These are phyloP conservation scores for Capra hircus DNA, from an alignment of 2,113 vertebrate species.

Conservation along the genomic window DNA sequence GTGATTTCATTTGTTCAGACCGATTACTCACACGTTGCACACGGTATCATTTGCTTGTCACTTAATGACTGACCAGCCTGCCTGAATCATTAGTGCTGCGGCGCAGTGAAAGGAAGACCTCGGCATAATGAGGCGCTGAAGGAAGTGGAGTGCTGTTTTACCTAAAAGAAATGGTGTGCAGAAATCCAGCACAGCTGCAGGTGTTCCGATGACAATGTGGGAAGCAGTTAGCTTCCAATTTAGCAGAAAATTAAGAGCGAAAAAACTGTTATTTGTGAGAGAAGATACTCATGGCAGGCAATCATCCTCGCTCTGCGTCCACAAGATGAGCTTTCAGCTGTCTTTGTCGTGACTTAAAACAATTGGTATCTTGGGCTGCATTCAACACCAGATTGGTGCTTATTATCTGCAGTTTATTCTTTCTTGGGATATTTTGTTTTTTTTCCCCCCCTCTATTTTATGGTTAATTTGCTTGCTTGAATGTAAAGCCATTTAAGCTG, in stretches of 20 bases:
- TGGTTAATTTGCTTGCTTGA: slow-evolving; percentile 89
- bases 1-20: slow-evolving; percentile 97
- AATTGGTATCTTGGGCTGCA: slow-evolving; percentile 89
- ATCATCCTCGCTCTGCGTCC: slow-evolving; percentile 86
- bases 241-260: slow-evolving; percentile 93
- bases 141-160: slow-evolving; percentile 91
- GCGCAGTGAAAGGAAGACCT: slow-evolving; percentile 93
- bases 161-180: slow-evolving; percentile 89
- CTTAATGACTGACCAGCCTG: slow-evolving; percentile 95
- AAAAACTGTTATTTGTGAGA: slow-evolving; percentile 93
- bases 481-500: slow-evolving; percentile 88
- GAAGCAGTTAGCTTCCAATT: slow-evolving; percentile 92
- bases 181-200: slow-evolving; percentile 91
- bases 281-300: slow-evolving; percentile 91
- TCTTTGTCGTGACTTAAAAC: slow-evolving; percentile 91
- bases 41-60: slow-evolving; percentile 99
- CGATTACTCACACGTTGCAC: slow-evolving; percentile 87
- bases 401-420: slow-evolving; percentile 89
- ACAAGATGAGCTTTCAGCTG: slow-evolving; percentile 90
- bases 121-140: slow-evolving; percentile 90
- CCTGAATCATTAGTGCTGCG: slow-evolving; percentile 87
- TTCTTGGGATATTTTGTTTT: slow-evolving; percentile 88
- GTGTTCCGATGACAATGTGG: slow-evolving; percentile 90
- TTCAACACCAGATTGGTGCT: slow-evolving; percentile 90
- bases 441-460: slow-evolving; percentile 79